Evolutionary conservation across 2,797 vertebrate species (phyloP).

Genomic region (Falco berigora): DNA sequence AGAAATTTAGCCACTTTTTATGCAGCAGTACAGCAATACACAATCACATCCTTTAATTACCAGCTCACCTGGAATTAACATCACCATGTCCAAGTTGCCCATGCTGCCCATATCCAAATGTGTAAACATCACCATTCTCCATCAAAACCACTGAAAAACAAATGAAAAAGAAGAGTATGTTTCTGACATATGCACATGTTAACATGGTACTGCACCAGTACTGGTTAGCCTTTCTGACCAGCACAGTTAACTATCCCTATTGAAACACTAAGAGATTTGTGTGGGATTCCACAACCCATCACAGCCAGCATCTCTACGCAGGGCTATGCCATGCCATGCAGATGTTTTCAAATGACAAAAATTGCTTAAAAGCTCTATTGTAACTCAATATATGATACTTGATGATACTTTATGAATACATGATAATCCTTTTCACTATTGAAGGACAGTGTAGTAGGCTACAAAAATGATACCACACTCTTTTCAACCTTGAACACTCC

Average conservation of each 20-base stretch:
- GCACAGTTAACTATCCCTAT: not conserved
- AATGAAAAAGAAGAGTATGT: not conserved
- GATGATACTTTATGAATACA: too few species aligned
- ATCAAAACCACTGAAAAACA: conserved; percentile 89
- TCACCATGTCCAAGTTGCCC: conserved; percentile 97
- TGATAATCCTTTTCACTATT: not conserved
- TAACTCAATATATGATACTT: not conserved
- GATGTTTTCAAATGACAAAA: not conserved
- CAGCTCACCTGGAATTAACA: conserved; percentile 91
- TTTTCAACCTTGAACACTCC: not conserved
- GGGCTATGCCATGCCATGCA: not conserved
- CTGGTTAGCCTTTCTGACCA: not conserved
- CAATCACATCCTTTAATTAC: not conserved
- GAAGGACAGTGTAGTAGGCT: not conserved
- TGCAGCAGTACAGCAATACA: not conserved
- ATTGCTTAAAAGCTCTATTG: not conserved
- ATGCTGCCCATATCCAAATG: conserved; percentile 97
- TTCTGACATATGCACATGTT: not conserved
- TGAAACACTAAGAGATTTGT: not conserved
- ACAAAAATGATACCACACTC: not conserved
- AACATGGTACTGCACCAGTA: not conserved
- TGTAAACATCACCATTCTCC: conserved; percentile 98
- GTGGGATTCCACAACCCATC: not conserved
- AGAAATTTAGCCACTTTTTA: not conserved
- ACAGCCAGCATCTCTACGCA: not conserved